Evolutionary conservation across 2,888 invertebrate genomes (phyloP).

Genomic region (Caradrina clavipalpis): DNA sequence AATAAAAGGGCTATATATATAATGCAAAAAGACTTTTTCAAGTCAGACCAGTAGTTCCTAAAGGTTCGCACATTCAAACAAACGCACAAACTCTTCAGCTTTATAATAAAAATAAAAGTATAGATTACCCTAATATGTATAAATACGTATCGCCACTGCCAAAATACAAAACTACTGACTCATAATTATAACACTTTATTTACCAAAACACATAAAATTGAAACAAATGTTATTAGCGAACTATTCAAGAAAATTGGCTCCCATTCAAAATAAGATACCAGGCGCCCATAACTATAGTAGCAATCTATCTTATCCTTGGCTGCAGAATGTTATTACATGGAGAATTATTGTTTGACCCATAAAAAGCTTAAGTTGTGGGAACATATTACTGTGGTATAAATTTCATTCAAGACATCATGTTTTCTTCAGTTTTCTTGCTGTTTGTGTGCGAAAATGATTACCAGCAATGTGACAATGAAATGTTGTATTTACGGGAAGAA

Average conservation of each 20-base stretch:
- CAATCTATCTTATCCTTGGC: constrained; percentile 58
- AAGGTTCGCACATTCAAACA: no score
- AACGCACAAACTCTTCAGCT: no score
- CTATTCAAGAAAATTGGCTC: constrained; percentile 56
- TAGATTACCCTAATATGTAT: neutral
- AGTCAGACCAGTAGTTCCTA: no score
- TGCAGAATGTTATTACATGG: constrained; percentile 43
- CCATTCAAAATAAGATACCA: constrained; percentile 58
- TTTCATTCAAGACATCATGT: constrained; percentile 48
- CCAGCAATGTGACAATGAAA: neutral
- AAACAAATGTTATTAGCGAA: constrained; percentile 51
- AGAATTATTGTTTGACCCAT: constrained; percentile 54
- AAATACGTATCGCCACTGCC: neutral
- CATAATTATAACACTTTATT: constrained; percentile 33
- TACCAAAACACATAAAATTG: constrained; percentile 45
- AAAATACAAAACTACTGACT: constrained; percentile 8
- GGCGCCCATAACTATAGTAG: constrained; percentile 52
- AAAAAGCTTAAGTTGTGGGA: constrained; percentile 56
- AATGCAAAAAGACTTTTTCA: no score
- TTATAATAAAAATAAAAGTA: no score
- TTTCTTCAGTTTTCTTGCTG: constrained; percentile 37
- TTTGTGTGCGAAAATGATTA: neutral
- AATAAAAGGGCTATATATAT: no score
- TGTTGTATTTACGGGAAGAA: neutral
- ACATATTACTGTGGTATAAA: constrained; percentile 53